A percentile compares a stretch with the other conserved stretches of the same genome.
phyloP scores from a whole-genome alignment of 2,888 invertebrate genomes.

The Epirrhoe alternata region DNA sequence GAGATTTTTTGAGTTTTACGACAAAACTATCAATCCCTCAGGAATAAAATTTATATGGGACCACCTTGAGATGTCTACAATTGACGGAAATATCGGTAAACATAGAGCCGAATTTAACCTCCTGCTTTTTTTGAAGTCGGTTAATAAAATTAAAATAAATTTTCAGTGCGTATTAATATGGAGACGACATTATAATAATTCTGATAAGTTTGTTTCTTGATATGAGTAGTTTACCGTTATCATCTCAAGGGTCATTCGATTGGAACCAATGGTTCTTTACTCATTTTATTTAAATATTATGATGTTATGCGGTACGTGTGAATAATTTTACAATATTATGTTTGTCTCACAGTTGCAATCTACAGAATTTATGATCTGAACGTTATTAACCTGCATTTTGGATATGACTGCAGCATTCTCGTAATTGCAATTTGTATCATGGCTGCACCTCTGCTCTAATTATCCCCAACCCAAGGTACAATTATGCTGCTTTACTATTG shows the following conservation, averaged over 20 bases:
- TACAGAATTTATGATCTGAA: conserved; percentile 28
- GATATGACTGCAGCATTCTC: conserved; percentile 31
- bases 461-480: conserved; percentile 26
- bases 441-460: conserved; percentile 28
- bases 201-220: background rate
- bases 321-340: background rate
- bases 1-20: no score
- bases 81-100: no score
- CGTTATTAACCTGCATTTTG: conserved; percentile 28
- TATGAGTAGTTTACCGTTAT: background rate
- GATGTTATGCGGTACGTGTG: background rate
- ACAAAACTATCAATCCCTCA: no score
- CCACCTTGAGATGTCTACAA: no score
- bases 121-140: no score
- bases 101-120: no score
- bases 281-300: background rate
- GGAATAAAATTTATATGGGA: no score
- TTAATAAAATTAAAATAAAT: no score
- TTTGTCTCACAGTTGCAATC: conserved; percentile 9
- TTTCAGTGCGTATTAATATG: no score
- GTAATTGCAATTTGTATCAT: conserved; percentile 36
- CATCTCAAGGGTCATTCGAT: background rate
- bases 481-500: conserved; percentile 30
- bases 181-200: background rate
- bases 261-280: background rate